Evolutionary conservation across 2,113 vertebrate genomes (phyloP).

Genomic region (Sorex fumeus): DNA sequence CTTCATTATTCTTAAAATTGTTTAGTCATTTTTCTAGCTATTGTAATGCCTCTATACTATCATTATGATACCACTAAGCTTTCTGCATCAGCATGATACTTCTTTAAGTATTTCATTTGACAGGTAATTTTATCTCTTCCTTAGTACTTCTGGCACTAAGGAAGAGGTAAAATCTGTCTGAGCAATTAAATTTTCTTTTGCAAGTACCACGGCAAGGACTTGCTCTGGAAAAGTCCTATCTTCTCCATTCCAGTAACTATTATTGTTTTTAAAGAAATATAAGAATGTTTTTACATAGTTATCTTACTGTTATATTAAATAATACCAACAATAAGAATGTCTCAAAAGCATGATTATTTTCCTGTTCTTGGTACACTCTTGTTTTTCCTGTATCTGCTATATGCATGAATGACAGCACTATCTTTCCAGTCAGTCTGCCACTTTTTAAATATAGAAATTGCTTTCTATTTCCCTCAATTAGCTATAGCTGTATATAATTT

Average conservation of each 20-base stretch:
- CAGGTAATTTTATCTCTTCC: background rate
- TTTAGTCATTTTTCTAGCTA: background rate
- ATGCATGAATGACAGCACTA: background rate
- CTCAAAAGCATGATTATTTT: background rate
- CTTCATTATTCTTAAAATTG: background rate
- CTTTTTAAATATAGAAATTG: background rate
- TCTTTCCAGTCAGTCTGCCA: background rate
- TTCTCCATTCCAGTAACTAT: background rate
- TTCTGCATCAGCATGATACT: background rate
- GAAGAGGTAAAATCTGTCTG: background rate
- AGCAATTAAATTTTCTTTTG: background rate
- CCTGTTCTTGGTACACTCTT: no score
- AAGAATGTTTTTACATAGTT: background rate
- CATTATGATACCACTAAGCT: background rate
- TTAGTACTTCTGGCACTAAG: background rate
- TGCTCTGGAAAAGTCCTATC: background rate
- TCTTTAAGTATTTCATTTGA: background rate
- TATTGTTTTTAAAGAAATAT: background rate
- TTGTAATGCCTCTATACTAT: background rate
- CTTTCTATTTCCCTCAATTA: background rate
- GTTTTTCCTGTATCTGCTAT: background rate
- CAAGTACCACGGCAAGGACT: background rate
- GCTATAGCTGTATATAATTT: background rate
- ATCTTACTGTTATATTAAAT: background rate
- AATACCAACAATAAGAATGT: background rate